phyloP scores from a whole-genome alignment of 2,797 vertebrate genomes.

The Notolabrus celidotus region DNA sequence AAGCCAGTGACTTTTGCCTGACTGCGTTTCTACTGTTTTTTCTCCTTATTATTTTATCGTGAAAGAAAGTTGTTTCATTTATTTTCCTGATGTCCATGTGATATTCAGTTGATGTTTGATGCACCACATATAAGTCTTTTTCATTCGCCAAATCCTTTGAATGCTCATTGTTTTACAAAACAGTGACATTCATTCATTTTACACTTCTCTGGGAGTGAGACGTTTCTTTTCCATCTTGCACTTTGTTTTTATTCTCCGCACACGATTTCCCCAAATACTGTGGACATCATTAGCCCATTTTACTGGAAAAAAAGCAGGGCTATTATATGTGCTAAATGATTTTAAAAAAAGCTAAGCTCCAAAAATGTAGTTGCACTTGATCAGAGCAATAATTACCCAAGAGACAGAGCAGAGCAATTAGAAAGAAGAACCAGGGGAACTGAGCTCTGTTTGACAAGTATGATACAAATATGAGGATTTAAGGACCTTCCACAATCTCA shows the following conservation, averaged over 20 bases:
- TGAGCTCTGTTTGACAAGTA: conserved; percentile 35
- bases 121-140: neutral
- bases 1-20: neutral
- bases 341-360: conserved; percentile 19
- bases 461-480: conserved; percentile 43
- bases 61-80: neutral
- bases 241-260: conserved; percentile 7
- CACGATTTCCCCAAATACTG: neutral
- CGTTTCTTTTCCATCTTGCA: conserved; percentile 3
- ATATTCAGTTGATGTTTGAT: too few species aligned
- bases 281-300: conserved; percentile 13
- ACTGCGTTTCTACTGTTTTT: neutral
- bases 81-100: too few species aligned
- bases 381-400: conserved; percentile 54
- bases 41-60: neutral
- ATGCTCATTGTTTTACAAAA: conserved; percentile 9
- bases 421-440: conserved; percentile 31
- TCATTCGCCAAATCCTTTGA: neutral
- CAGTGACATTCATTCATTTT: neutral
- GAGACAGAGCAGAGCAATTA: conserved; percentile 58
- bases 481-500: conserved; percentile 27
- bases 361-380: conserved; percentile 61
- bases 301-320: conserved; percentile 3
- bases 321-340: conserved; percentile 33
- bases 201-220: neutral